Conservation (phyloP, 2,888 invertebrate species). For the Chouioia cunea region DNA sequence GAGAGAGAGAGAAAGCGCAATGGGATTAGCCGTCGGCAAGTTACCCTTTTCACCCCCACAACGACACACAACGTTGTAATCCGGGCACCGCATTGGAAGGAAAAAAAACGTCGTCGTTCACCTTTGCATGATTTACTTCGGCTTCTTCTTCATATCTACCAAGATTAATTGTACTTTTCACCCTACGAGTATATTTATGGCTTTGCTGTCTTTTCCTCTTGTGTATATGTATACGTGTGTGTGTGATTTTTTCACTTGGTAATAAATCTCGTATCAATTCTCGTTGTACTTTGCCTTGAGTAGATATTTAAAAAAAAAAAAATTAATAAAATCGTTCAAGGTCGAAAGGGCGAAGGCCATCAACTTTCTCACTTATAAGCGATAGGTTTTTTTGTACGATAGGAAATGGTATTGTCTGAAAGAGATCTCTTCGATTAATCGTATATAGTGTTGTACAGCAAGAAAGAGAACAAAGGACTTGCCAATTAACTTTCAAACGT, state of each 20-base stretch:
- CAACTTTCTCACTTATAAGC: no score
- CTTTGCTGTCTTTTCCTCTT: no score
- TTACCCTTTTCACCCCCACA: constrained; percentile 13
- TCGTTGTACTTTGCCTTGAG: no score
- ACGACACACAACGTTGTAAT: no score
- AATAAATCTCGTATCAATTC: neutral
- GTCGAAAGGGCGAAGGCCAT: no score
- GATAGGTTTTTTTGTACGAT: neutral
- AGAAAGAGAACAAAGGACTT: neutral
- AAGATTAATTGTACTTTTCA: neutral
- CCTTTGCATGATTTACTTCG: no score
- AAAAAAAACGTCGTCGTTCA: no score
- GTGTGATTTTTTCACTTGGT: neutral
- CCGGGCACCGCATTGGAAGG: no score
- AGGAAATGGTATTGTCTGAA: neutral
- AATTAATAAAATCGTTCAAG: no score
- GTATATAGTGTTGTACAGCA: neutral
- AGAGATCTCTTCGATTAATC: constrained; percentile 37
- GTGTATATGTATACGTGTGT: neutral
- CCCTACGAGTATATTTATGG: neutral
- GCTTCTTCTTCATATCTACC: neutral
- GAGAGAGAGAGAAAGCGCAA: neutral
- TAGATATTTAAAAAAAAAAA: no score
- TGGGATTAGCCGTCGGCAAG: constrained; percentile 2
- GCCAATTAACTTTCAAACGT: constrained; percentile 47